These are phyloP conservation scores for Pseudorectes ferrugineus DNA, from an alignment of 2,113 vertebrate genomes.

Conservation along the genomic window DNA sequence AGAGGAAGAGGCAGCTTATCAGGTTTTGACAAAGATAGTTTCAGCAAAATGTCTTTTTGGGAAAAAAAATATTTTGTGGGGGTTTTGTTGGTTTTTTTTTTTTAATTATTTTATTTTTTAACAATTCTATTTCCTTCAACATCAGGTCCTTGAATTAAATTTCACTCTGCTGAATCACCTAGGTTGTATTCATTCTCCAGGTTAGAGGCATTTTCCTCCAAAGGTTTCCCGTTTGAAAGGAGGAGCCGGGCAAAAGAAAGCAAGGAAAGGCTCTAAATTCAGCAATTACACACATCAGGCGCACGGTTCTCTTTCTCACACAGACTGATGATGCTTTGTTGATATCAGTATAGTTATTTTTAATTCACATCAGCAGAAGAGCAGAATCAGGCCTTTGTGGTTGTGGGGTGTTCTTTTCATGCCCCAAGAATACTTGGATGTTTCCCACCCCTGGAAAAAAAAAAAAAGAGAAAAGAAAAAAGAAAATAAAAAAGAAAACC, in stretches of 20 bases:
- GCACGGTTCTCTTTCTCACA: not conserved
- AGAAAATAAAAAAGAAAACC: not conserved
- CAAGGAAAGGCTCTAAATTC: not conserved
- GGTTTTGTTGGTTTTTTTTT: not conserved
- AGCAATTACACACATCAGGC: not conserved
- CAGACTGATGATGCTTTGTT: not conserved
- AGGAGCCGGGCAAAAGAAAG: not conserved
- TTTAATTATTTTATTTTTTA: slow-evolving; percentile 28
- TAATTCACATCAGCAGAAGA: not conserved
- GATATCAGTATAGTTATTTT: not conserved
- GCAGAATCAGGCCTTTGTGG: not conserved
- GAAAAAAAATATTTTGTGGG: not conserved
- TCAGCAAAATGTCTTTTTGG: not conserved
- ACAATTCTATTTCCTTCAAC: slow-evolving; percentile 69
- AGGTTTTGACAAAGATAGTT: not conserved
- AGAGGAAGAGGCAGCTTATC: not conserved
- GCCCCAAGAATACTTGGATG: not conserved
- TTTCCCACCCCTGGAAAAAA: not conserved
- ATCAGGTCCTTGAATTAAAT: slow-evolving; percentile 32
- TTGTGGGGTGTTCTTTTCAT: not conserved
- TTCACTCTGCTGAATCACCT: not conserved
- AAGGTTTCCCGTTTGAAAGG: not conserved
- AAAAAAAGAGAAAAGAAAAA: rapidly evolving
- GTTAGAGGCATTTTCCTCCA: not conserved
- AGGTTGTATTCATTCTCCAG: not conserved